Conservation (phyloP, 2,113 vertebrate genomes). For the Chloroceryle aenea region DNA sequence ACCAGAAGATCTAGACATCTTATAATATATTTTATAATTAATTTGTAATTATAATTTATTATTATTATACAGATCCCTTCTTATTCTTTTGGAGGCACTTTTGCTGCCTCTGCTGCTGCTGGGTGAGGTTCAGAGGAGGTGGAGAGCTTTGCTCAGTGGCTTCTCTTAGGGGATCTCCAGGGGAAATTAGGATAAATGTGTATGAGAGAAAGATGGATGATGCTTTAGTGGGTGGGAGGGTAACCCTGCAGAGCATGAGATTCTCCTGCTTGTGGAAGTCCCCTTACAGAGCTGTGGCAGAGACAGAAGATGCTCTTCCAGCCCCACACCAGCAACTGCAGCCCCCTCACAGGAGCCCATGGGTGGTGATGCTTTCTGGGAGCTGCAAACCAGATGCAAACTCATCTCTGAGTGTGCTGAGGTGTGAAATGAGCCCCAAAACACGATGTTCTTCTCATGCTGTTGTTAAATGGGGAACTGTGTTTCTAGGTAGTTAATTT, state of each 20-base stretch:
- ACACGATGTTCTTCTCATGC: fast-evolving
- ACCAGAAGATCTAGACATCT: neutral
- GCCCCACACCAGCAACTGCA: neutral
- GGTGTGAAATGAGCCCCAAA: neutral
- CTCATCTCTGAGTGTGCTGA: neutral
- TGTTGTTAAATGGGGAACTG: neutral
- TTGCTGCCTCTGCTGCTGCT: neutral
- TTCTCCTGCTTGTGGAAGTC: neutral
- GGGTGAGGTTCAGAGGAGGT: neutral
- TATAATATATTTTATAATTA: neutral
- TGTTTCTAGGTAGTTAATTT: neutral
- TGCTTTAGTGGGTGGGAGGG: neutral
- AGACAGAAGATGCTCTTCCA: neutral
- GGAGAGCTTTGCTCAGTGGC: neutral
- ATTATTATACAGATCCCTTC: fast-evolving
- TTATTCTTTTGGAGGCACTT: neutral
- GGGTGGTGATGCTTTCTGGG: neutral
- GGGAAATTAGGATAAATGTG: neutral
- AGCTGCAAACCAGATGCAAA: neutral
- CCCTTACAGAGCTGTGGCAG: neutral
- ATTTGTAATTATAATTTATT: neutral
- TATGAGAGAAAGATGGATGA: neutral
- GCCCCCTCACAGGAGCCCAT: neutral
- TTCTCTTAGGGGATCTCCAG: neutral
- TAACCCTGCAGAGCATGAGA: neutral